phyloP scores from a whole-genome alignment of 2,113 vertebrate genomes.

The Callocephalon fimbriatum region DNA sequence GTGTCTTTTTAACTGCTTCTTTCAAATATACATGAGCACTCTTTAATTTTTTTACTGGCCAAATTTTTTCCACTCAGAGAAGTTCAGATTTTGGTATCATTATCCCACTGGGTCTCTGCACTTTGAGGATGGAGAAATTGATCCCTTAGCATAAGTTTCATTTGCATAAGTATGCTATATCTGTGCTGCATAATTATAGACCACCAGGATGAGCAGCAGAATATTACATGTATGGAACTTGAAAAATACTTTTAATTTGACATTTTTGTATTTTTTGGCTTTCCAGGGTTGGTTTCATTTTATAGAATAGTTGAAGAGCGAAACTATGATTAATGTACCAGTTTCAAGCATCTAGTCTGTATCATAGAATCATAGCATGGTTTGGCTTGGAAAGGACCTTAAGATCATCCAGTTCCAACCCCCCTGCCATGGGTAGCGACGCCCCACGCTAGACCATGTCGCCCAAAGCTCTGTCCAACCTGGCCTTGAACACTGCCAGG shows the following conservation, averaged over 20 bases:
- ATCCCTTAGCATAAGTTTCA: background rate
- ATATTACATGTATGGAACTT: background rate
- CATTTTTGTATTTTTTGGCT: background rate
- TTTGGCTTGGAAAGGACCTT: background rate
- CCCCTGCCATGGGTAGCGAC: background rate
- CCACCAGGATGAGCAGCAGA: background rate
- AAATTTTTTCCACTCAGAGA: background rate
- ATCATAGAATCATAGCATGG: background rate
- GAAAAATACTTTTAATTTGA: background rate
- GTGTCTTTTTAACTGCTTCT: background rate
- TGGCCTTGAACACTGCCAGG: background rate
- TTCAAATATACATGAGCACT: background rate
- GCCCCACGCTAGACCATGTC: background rate
- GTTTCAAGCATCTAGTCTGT: background rate
- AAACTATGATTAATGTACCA: background rate
- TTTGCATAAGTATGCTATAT: slow-evolving; percentile 29
- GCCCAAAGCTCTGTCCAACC: background rate
- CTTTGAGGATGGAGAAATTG: background rate
- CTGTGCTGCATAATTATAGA: background rate
- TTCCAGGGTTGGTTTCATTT: background rate
- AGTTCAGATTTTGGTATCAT: background rate
- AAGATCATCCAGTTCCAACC: background rate
- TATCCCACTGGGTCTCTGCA: background rate
- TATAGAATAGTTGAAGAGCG: background rate
- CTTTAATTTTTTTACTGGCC: background rate